These are phyloP conservation scores for Lichenostomus cassidix DNA, from an alignment of 2,113 vertebrate genomes.

Conservation along the genomic window DNA sequence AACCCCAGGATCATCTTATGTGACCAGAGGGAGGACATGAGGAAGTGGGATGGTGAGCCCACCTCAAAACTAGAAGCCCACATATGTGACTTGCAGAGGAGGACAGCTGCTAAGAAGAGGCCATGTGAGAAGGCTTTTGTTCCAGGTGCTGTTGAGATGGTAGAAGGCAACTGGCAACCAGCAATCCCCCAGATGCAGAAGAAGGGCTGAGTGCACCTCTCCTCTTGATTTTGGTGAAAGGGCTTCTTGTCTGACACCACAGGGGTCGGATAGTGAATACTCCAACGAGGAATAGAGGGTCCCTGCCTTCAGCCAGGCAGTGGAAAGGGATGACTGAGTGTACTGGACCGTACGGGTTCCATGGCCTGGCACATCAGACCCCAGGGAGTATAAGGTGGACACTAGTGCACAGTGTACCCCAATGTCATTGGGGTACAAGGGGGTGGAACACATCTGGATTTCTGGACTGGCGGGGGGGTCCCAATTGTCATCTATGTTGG, in stretches of 20 bases:
- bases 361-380: neutral
- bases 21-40: neutral
- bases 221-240: neutral
- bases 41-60: neutral
- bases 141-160: neutral
- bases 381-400: neutral
- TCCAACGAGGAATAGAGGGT: neutral
- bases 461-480: neutral
- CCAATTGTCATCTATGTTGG: neutral
- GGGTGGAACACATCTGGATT: neutral
- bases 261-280: neutral
- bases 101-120: neutral
- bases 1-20: neutral
- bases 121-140: neutral
- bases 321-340: neutral
- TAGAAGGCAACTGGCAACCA: neutral
- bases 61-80: neutral
- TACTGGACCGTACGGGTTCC: neutral
- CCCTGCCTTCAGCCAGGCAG: neutral
- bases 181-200: neutral
- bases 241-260: neutral
- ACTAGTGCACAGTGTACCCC: neutral
- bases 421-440: neutral
- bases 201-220: neutral
- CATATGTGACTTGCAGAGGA: neutral